phyloP scores from a whole-genome alignment of 2,888 invertebrate genomes.

The Entomobrya proxima region DNA sequence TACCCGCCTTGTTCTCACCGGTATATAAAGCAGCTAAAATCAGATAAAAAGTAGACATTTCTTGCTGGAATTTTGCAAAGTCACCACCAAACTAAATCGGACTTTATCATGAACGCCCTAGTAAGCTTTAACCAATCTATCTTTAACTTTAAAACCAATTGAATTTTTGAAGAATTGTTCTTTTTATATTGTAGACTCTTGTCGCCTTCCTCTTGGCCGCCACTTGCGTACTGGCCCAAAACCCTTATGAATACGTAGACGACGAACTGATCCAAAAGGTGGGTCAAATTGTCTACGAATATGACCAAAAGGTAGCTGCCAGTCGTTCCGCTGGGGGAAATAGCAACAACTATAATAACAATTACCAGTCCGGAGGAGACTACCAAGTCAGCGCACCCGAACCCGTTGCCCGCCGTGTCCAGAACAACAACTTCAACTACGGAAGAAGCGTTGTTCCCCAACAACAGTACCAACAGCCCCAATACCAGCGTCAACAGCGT shows the following conservation, averaged over 20 bases:
- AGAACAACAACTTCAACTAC: slow-evolving; percentile 1
- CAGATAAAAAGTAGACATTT: background rate
- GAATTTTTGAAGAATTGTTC: background rate
- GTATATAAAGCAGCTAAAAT: background rate
- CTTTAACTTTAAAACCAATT: background rate
- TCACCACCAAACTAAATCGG: background rate
- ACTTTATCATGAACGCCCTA: slow-evolving; percentile 46
- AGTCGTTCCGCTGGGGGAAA: background rate
- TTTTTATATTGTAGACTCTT: background rate
- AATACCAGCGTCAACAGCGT: slow-evolving; percentile 15
- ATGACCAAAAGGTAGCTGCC: slow-evolving; percentile 45
- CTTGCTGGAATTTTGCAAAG: background rate
- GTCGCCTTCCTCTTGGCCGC: slow-evolving; percentile 27
- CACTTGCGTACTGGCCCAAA: slow-evolving; percentile 32
- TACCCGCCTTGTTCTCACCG: background rate
- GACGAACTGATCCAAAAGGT: slow-evolving; percentile 49
- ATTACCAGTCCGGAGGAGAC: background rate
- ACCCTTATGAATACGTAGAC: slow-evolving; percentile 54
- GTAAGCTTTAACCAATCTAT: slow-evolving; percentile 6
- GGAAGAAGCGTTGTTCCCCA: background rate
- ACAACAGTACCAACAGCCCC: background rate
- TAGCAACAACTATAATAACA: background rate
- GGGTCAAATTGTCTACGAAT: slow-evolving; percentile 55
- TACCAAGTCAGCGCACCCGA: background rate
- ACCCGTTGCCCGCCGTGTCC: background rate